These are phyloP conservation scores for Macrosoma leucophasiata DNA, from an alignment of 2,888 invertebrate species.

Conservation along the genomic window DNA sequence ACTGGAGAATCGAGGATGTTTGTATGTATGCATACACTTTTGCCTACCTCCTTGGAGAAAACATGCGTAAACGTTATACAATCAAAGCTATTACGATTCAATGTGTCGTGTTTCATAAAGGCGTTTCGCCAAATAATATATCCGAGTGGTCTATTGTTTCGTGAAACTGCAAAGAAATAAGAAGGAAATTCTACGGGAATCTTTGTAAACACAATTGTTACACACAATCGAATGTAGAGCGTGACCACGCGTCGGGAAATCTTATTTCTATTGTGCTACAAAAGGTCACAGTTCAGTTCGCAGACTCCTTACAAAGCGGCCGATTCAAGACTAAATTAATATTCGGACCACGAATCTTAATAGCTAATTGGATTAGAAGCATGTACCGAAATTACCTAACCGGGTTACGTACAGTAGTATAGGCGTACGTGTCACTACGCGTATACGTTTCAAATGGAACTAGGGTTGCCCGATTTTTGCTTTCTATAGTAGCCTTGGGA, in stretches of 20 bases:
- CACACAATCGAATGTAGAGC: slow-evolving; percentile 30
- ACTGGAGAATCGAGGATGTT: no score
- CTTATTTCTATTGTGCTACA: slow-evolving; percentile 38
- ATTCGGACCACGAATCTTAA: slow-evolving; percentile 73
- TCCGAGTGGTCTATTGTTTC: no score
- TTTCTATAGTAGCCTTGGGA: no score
- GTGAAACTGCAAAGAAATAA: slow-evolving; percentile 12
- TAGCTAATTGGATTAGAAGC: slow-evolving; percentile 75
- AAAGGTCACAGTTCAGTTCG: slow-evolving; percentile 46
- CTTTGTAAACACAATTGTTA: slow-evolving; percentile 36
- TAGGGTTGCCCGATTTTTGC: no score
- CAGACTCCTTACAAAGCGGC: slow-evolving; percentile 53
- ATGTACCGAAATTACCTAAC: slow-evolving; percentile 73
- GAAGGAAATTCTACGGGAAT: slow-evolving; percentile 22
- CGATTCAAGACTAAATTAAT: slow-evolving; percentile 62
- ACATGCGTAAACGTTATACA: no score
- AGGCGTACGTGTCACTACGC: slow-evolving; percentile 55
- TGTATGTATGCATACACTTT: no score
- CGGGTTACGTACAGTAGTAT: slow-evolving; percentile 61
- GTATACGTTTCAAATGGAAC: no score
- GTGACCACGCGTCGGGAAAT: slow-evolving; percentile 26
- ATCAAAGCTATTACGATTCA: no score
- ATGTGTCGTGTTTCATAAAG: no score
- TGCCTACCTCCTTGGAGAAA: no score
- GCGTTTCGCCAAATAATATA: no score